Conservation (phyloP, 2,888 invertebrate species). For the Fragum whitleyi region DNA sequence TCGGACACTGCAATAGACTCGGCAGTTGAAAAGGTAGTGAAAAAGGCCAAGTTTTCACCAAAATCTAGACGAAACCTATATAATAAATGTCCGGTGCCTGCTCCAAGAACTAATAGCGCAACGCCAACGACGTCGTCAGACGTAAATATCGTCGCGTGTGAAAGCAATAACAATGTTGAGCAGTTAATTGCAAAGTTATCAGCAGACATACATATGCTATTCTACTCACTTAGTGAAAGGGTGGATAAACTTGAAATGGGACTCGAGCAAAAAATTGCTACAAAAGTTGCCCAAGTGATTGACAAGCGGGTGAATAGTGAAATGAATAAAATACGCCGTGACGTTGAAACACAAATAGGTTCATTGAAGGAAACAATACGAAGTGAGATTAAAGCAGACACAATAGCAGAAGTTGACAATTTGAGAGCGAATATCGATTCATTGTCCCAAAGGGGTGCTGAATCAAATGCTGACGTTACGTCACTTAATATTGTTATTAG, state of each 20-base stretch:
- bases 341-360: not conserved
- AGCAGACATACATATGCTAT: not conserved
- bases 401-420: not conserved
- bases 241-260: not conserved
- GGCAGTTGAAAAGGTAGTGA: not conserved
- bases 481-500: constrained; percentile 8
- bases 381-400: constrained; percentile 8
- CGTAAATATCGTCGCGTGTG: not conserved
- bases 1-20: not conserved
- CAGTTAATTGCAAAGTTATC: not conserved
- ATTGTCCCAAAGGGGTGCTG: not conserved
- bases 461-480: not conserved
- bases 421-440: not conserved
- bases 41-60: constrained; percentile 4
- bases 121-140: not conserved
- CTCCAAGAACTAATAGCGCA: not conserved
- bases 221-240: not conserved
- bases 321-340: not conserved
- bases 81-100: not conserved
- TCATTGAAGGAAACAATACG: constrained; percentile 3
- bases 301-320: constrained; percentile 14
- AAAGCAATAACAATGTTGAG: not conserved
- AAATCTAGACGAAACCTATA: not conserved
- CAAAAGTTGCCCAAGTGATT: not conserved
- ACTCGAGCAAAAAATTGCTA: constrained; percentile 8